Conservation (phyloP, 2,113 vertebrate species). For the Trichechus manatus region DNA sequence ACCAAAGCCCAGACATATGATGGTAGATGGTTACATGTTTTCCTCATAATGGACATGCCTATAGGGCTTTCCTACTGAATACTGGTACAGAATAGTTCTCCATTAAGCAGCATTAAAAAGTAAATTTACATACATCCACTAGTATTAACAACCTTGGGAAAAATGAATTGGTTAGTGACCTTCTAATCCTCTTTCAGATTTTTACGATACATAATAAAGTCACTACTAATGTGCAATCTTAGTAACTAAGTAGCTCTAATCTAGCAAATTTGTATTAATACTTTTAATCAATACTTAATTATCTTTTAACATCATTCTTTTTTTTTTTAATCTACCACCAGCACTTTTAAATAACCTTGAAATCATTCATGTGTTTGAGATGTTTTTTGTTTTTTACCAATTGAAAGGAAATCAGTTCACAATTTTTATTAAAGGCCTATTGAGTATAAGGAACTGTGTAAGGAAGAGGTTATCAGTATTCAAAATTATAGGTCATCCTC, state of each 20-base stretch:
- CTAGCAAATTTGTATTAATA: constrained; percentile 31
- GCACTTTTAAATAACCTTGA: neutral
- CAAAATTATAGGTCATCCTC: neutral
- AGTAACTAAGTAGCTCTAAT: constrained; percentile 44
- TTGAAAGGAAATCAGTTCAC: constrained; percentile 15
- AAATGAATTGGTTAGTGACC: constrained; percentile 51
- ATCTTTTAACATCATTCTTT: neutral
- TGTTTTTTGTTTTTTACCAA: neutral
- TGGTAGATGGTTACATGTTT: neutral
- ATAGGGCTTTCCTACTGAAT: neutral
- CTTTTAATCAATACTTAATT: constrained; percentile 40
- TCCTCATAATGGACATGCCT: neutral
- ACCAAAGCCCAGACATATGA: neutral
- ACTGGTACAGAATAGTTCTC: neutral
- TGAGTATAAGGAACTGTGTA: neutral
- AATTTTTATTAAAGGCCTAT: neutral
- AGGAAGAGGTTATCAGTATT: neutral
- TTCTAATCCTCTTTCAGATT: constrained; percentile 38
- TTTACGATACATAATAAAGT: constrained; percentile 39
- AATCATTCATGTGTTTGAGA: constrained; percentile 1
- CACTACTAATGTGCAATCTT: neutral
- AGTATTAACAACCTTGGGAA: neutral
- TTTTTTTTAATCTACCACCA: neutral
- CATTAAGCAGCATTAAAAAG: neutral
- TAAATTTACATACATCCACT: constrained; percentile 30